These are phyloP conservation scores for Carassius carassius DNA, from an alignment of 2,113 vertebrate species.

Conservation along the genomic window DNA sequence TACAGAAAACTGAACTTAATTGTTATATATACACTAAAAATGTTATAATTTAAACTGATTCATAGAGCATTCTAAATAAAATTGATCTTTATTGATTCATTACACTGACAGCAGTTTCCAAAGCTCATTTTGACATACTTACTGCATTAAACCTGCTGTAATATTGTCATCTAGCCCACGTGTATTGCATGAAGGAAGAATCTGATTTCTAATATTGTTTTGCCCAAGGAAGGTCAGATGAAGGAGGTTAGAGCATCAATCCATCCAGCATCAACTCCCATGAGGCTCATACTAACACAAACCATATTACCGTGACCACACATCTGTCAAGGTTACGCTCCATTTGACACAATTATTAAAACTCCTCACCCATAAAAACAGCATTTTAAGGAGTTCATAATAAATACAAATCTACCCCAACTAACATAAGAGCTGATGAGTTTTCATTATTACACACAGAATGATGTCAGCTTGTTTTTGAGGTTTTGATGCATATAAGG, in stretches of 20 bases:
- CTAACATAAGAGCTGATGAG: background rate
- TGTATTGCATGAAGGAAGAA: background rate
- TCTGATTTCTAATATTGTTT: background rate
- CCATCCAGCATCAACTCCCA: conserved; percentile 13
- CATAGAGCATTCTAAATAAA: too few species aligned
- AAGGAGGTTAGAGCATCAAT: conserved; percentile 7
- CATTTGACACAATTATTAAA: conserved; percentile 75
- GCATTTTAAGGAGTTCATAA: conserved; percentile 46
- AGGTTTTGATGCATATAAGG: background rate
- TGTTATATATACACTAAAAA: too few species aligned
- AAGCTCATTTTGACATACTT: background rate
- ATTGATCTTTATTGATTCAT: background rate
- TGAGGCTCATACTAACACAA: conserved; percentile 20
- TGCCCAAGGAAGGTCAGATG: conserved; percentile 3
- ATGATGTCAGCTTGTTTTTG: background rate
- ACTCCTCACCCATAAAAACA: conserved; percentile 68
- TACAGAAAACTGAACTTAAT: too few species aligned
- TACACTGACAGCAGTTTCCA: background rate
- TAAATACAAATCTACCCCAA: background rate
- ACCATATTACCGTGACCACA: conserved; percentile 54
- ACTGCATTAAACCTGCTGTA: background rate
- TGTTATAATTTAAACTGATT: background rate
- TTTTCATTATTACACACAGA: background rate
- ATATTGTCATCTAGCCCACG: background rate
- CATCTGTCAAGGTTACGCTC: conserved; percentile 75